Evolutionary conservation across 1,140 invertebrate genomes (phyloP), one percentile per base, ranked within the genome.

Genomic region (Ooceraea biroi): DNA sequence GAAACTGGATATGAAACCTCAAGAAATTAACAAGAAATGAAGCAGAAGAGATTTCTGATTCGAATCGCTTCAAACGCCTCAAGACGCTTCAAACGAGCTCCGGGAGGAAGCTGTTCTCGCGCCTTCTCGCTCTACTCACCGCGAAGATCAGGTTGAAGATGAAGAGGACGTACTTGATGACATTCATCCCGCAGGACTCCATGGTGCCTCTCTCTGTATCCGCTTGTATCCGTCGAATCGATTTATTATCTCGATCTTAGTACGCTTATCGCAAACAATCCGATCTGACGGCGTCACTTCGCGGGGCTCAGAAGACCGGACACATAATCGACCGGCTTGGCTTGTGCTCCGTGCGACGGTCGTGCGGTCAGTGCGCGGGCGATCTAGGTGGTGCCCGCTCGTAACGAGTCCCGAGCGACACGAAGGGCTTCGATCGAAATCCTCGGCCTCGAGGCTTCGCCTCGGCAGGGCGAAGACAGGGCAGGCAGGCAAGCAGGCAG

Each of bases 81-180:
- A 19, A 50, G 10, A 14, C 69, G 25, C 3, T 11, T n/a, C 17
- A 44, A 0, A 57, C 41, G 4, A 46, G 25, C 27, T 5, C 19
- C 12, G 36, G 41, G 0, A 77, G 36, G 36, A 66, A 12, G 25
- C 3, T 3, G 4, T 52, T 12, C 12, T 55, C 8, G 7, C 58
- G 14, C 11, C 19, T 8, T 60, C 2, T 50, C 30, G 17, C 3
- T 55, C 8, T 72, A 92, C 97, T 97, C 92, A 98, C 97, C 95
- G 97, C 96, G 95, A 98, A 98, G 88, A 98, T 95, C 65, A 97
- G 96, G 91, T 97, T 98, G 85, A 98, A 96, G 76, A 96, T 95
- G 87, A 98, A 96, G 27, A 98, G 95, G 94, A 98, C 96, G 90
- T 97, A 97, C 93, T 98, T 98, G 73, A 98, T 96, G 90, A 96